Percentiles rank a stretch among this genome's conserved stretches.
phyloP scores from a whole-genome alignment of 2,888 invertebrate genomes.

The Gortyna flavago region DNA sequence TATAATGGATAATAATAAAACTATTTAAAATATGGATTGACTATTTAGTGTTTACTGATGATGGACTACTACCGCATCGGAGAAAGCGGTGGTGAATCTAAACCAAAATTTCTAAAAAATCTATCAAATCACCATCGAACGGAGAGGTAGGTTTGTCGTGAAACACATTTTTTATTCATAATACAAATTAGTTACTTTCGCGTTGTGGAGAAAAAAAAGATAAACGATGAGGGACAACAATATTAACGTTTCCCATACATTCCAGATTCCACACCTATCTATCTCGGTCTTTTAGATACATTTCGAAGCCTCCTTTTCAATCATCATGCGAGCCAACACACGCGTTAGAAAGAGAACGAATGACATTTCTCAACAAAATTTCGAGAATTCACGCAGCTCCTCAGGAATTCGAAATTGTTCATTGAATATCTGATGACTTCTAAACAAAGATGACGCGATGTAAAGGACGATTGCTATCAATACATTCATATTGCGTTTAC shows the following conservation, averaged over 20 bases:
- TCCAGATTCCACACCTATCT: constrained; percentile 65
- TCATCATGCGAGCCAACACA: constrained; percentile 63
- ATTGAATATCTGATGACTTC: constrained; percentile 81
- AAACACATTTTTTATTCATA: not conserved
- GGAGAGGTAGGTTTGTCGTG: too few relatives aligned
- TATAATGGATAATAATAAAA: too few relatives aligned
- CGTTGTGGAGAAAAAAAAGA: constrained; percentile 8
- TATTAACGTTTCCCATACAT: constrained; percentile 49
- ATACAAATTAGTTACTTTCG: not conserved
- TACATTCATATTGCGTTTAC: constrained; percentile 66
- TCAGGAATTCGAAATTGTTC: constrained; percentile 79
- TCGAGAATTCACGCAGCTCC: constrained; percentile 77
- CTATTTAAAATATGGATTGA: not conserved
- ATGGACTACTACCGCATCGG: too few relatives aligned
- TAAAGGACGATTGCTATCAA: constrained; percentile 77
- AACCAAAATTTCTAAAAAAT: not conserved
- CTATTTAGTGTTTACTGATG: not conserved
- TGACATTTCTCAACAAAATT: constrained; percentile 85
- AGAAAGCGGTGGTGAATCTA: not conserved
- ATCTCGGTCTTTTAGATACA: constrained; percentile 71
- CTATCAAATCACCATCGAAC: not conserved
- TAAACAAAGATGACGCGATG: constrained; percentile 88
- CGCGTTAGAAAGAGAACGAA: constrained; percentile 81
- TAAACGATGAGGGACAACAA: constrained; percentile 59
- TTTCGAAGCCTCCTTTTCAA: constrained; percentile 66